A percentile compares a stretch with the other conserved stretches of the same genome.
These are phyloP conservation scores for Chloromyia formosa DNA, from an alignment of 2,888 invertebrate species.

Conservation along the genomic window DNA sequence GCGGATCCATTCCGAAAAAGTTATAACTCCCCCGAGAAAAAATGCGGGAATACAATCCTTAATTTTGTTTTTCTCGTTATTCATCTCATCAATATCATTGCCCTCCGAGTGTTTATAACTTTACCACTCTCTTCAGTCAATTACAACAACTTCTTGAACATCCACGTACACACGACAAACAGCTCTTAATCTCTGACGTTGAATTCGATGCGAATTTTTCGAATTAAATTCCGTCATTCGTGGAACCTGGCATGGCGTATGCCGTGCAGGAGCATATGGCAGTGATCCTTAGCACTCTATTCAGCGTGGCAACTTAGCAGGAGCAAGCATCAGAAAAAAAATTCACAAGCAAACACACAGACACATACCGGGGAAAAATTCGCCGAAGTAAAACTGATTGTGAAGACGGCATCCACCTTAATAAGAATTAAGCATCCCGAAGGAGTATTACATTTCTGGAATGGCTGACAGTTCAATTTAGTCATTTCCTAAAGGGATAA, in stretches of 20 bases:
- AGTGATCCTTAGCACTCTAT: slow-evolving; percentile 3
- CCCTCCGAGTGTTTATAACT: too few relatives aligned
- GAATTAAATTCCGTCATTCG: background rate
- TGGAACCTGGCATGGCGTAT: background rate
- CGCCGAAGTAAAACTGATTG: slow-evolving; percentile 40
- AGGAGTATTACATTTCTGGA: slow-evolving; percentile 46
- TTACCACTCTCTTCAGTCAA: too few relatives aligned
- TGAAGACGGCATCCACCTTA: slow-evolving; percentile 43
- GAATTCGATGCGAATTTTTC: background rate
- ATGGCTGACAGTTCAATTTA: slow-evolving; percentile 50
- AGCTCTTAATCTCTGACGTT: background rate
- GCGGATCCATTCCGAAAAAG: too few relatives aligned
- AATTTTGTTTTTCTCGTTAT: too few relatives aligned
- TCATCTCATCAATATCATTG: too few relatives aligned
- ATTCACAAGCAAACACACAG: too few relatives aligned
- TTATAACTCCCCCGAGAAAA: too few relatives aligned
- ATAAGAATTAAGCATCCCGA: slow-evolving; percentile 48
- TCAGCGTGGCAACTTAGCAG: background rate
- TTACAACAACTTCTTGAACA: too few relatives aligned
- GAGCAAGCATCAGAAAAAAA: background rate
- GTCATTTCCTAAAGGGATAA: slow-evolving; percentile 48
- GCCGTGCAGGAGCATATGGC: background rate
- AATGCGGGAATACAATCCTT: too few relatives aligned
- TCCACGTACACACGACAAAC: too few relatives aligned
- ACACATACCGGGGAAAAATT: background rate